Evolutionary conservation across 2,113 vertebrate genomes (phyloP).

Genomic region (Corythaeola cristata): DNA sequence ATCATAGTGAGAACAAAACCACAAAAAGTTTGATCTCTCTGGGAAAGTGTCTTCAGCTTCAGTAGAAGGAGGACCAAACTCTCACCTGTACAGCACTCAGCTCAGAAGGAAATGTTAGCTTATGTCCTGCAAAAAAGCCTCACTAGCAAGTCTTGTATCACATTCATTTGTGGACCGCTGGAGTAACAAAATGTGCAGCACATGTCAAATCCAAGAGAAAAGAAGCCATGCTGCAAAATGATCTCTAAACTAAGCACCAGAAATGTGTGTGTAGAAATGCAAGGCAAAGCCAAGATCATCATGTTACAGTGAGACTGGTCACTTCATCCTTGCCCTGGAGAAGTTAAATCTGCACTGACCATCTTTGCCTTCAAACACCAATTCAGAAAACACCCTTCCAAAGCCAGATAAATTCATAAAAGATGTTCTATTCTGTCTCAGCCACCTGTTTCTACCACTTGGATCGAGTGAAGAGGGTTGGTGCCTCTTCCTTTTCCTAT

Average conservation of each 20-base stretch:
- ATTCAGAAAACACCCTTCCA: neutral
- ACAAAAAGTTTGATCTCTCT: neutral
- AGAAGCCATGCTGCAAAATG: neutral
- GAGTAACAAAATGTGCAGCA: neutral
- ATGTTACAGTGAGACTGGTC: accelerated
- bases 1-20: neutral
- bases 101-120: neutral
- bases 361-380: neutral
- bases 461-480: neutral
- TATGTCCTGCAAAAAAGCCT: neutral
- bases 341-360: neutral
- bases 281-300: neutral
- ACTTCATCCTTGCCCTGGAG: neutral
- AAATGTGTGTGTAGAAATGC: neutral
- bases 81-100: neutral
- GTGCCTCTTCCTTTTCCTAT: neutral
- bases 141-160: neutral
- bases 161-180: neutral
- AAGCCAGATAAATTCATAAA: neutral
- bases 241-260: neutral
- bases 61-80: neutral
- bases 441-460: neutral
- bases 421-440: neutral
- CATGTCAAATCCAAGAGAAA: neutral
- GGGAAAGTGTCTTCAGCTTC: neutral